Evolutionary conservation across 2,113 vertebrate genomes (phyloP).

Genomic region (Phalacrocorax aristotelis): DNA sequence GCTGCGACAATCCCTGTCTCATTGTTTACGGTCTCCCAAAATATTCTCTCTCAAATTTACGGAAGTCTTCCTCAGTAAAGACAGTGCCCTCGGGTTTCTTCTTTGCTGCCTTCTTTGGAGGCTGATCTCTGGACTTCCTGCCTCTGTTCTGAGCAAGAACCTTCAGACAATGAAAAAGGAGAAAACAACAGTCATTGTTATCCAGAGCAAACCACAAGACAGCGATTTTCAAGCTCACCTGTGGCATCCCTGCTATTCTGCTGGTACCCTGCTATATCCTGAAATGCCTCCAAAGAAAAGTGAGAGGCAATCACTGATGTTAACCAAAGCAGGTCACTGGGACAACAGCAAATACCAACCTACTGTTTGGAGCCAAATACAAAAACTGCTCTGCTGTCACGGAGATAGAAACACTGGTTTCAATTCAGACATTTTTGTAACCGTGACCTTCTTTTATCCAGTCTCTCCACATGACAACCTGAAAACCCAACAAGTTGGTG

Average conservation of each 20-base stretch:
- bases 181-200: background rate
- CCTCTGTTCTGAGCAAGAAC: conserved; percentile 73
- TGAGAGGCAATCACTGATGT: background rate
- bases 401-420: background rate
- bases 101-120: conserved; percentile 51
- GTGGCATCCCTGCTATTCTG: background rate
- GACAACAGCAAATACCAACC: background rate
- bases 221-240: background rate
- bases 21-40: conserved; percentile 63
- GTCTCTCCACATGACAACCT: background rate
- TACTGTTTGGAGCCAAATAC: background rate
- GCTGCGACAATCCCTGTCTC: background rate
- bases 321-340: background rate
- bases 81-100: conserved; percentile 69
- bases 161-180: conserved; percentile 29
- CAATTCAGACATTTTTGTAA: background rate
- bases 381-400: background rate
- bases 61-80: conserved; percentile 80
- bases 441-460: background rate
- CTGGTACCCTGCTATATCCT: background rate
- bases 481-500: background rate
- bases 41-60: conserved; percentile 79
- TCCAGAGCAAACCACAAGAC: background rate
- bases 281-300: background rate
- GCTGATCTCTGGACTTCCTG: conserved; percentile 75